Evolutionary conservation across 2,113 vertebrate genomes (phyloP).

Genomic region (Plotosus lineatus): DNA sequence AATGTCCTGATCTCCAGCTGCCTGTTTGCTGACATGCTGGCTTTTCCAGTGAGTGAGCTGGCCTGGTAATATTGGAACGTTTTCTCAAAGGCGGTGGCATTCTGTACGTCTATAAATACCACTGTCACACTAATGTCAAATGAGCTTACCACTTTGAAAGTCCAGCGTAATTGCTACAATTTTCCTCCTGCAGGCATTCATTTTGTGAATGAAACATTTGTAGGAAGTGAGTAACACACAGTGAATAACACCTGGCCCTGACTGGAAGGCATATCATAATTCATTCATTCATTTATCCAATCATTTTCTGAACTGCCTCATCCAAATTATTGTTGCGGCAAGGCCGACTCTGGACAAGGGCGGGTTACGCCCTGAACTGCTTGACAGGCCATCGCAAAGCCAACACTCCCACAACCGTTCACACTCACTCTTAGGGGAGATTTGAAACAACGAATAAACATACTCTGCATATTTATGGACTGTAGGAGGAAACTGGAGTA

Average conservation of each 20-base stretch:
- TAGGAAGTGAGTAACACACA: constrained; percentile 62
- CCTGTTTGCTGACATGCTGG: constrained; percentile 76
- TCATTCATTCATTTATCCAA: too few species aligned
- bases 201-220: constrained; percentile 60
- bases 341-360: too few species aligned
- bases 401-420: too few species aligned
- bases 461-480: too few species aligned
- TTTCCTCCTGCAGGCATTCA: constrained; percentile 55
- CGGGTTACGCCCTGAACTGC: constrained; percentile 67
- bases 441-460: too few species aligned
- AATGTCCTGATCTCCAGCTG: constrained; percentile 66
- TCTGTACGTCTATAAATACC: constrained; percentile 69
- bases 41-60: constrained; percentile 74
- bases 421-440: too few species aligned
- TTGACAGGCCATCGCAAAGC: too few species aligned
- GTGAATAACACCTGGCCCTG: constrained; percentile 68
- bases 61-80: constrained; percentile 70
- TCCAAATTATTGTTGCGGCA: too few species aligned
- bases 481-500: too few species aligned
- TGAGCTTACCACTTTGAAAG: constrained; percentile 62
- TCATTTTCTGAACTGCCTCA: too few species aligned
- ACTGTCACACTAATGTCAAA: constrained; percentile 72
- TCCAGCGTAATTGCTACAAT: constrained; percentile 58
- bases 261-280: constrained; percentile 60
- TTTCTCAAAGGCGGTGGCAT: constrained; percentile 56